A percentile compares a stretch with the other conserved stretches of the same genome.
phyloP scores from a whole-genome alignment of 2,113 vertebrate species.

The Cryptotis parvus region DNA sequence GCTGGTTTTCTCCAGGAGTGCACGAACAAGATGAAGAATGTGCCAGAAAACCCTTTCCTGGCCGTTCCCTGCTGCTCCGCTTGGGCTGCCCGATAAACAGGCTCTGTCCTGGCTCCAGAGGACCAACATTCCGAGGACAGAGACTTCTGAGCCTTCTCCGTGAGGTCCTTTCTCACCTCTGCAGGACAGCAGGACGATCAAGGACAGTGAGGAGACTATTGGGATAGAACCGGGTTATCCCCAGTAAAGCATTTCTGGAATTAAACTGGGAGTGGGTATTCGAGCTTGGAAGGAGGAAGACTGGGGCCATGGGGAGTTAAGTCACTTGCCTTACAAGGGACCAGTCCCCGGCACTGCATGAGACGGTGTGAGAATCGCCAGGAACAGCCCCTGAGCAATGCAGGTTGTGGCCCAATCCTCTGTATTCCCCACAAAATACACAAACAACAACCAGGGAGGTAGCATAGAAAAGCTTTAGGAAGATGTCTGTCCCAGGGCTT shows the following conservation, averaged over 20 bases:
- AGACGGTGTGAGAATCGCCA: too few species aligned
- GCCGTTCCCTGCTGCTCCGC: neutral
- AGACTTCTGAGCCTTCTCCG: neutral
- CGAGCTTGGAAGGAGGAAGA: neutral
- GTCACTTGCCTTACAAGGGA: too few species aligned
- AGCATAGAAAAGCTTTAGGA: neutral
- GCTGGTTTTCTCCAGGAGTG: neutral
- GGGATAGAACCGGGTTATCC: neutral
- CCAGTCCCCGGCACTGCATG: too few species aligned
- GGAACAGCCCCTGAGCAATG: too few species aligned
- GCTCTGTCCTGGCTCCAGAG: neutral
- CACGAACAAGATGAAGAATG: neutral
- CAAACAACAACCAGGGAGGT: neutral
- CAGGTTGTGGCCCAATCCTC: too few species aligned
- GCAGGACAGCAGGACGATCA: neutral
- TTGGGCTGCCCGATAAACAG: neutral
- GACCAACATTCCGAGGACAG: neutral
- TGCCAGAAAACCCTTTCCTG: neutral
- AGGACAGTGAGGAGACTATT: neutral
- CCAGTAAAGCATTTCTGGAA: constrained; percentile 11
- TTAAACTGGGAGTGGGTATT: neutral
- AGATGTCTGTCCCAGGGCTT: neutral
- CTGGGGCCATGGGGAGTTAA: too few species aligned
- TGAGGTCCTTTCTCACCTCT: neutral
- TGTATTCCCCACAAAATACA: too few species aligned